Conservation (phyloP, 2,888 invertebrate genomes). For the Gortyna flavago region DNA sequence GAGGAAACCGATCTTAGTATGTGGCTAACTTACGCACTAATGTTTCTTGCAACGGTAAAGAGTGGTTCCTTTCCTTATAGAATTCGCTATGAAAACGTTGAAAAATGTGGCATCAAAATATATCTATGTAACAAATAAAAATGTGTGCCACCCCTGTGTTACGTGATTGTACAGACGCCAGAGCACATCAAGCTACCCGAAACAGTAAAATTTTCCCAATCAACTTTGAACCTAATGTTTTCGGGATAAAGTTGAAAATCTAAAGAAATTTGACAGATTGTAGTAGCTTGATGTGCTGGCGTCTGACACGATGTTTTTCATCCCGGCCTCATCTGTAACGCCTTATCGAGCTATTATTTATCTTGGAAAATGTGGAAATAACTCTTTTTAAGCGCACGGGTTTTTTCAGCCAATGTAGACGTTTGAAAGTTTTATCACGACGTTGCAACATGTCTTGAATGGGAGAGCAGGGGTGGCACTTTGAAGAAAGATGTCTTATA, state of each 20-base stretch:
- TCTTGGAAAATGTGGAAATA: slow-evolving; percentile 34
- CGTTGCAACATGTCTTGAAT: neutral
- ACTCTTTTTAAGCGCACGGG: slow-evolving; percentile 6
- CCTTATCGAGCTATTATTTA: slow-evolving; percentile 50
- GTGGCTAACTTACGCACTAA: neutral
- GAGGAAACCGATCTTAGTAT: neutral
- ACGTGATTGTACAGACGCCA: slow-evolving; percentile 36
- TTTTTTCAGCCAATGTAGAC: slow-evolving; percentile 9
- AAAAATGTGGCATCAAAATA: neutral
- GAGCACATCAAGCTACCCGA: no score
- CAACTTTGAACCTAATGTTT: no score
- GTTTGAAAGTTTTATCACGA: slow-evolving; percentile 19
- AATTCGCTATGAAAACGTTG: neutral
- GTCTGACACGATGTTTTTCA: slow-evolving; percentile 38
- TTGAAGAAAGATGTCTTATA: neutral
- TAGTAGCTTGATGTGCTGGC: no score
- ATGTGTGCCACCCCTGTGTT: slow-evolving; percentile 34
- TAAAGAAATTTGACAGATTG: no score
- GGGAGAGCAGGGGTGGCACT: neutral
- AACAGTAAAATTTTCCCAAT: no score
- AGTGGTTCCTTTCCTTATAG: neutral
- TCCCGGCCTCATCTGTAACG: slow-evolving; percentile 30
- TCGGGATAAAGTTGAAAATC: no score
- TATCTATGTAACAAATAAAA: neutral
- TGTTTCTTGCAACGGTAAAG: neutral